Percentiles rank a stretch among this genome's conserved stretches.
Conservation (phyloP, 1,140 invertebrate species). For the Anoplophora glabripennis region DNA sequence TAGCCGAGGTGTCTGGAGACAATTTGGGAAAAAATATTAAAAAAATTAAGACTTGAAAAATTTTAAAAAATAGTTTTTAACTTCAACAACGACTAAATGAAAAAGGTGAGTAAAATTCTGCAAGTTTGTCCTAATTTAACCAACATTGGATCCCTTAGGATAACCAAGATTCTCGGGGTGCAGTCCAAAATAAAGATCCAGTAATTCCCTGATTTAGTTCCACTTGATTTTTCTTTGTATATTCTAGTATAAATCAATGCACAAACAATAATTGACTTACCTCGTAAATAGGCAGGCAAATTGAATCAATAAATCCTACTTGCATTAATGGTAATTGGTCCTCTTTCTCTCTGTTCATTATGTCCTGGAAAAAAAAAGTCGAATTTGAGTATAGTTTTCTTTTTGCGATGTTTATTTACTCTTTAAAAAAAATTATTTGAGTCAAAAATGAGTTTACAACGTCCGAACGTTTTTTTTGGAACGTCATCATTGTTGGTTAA, state of each 20-base stretch:
- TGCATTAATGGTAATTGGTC: slow-evolving; percentile 94
- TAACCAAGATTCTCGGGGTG: too few relatives aligned
- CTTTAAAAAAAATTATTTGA: not conserved
- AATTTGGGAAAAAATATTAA: too few relatives aligned
- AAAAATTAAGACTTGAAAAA: too few relatives aligned
- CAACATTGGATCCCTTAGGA: too few relatives aligned
- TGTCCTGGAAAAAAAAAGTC: slow-evolving; percentile 64
- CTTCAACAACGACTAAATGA: too few relatives aligned
- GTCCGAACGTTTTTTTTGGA: not conserved
- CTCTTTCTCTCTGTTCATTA: slow-evolving; percentile 96
- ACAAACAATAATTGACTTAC: slow-evolving; percentile 53
- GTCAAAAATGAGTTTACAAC: not conserved
- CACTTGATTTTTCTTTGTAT: too few relatives aligned
- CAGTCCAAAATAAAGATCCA: too few relatives aligned
- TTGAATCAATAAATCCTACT: slow-evolving; percentile 94
- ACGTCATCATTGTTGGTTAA: not conserved
- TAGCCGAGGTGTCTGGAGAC: too few relatives aligned
- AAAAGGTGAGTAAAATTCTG: too few relatives aligned
- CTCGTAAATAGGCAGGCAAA: slow-evolving; percentile 94
- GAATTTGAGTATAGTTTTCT: slow-evolving; percentile 1
- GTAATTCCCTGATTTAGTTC: too few relatives aligned
- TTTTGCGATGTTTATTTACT: not conserved
- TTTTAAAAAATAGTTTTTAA: too few relatives aligned
- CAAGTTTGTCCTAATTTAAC: too few relatives aligned
- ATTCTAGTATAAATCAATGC: not conserved